Base-by-base conservation (phyloP, 2,113 vertebrate genomes). In the Scatophagus argus region DNA sequence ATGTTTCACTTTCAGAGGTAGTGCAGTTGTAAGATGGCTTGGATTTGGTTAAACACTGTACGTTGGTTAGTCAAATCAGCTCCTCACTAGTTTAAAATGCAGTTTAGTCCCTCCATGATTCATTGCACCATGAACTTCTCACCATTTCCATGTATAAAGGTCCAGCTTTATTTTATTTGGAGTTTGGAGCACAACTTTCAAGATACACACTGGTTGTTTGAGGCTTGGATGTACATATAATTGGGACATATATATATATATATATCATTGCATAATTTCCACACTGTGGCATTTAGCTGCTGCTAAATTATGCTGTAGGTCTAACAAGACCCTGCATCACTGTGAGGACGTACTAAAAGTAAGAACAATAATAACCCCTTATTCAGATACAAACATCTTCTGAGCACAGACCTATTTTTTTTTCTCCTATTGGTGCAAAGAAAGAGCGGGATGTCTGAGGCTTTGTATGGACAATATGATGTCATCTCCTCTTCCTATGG, bases 401-500 rank as follows among this genome's bases (percentile, higher is more conserved):
- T 82, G 49, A 73, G 6, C 43, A 49, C 5, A n/a, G 61, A 46
- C 46, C n/a, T 79, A 70, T 72, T 79, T 82, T 61, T 65, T 61
- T 71, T 78, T 71, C 54, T 71, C 55, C 11, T 46, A 75, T 47
- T 25, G 44, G 62, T 65, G 77, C 49, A 87, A 67, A 79, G 82
- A 87, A 83, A 84, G 71, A 89, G 87, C 44, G 81, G 84, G 91
- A 87, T 89, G 79, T 88, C 88, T 75, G 77, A 86, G 60, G 59
- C 79, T 93, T 90, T 91, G 81, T 90, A 86, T 88, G 85, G 81
- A 86, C 87, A 85, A 46, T 64, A 90, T 94, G 92, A 94, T 91
- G 91, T 94, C 94, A 94, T 91, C 75, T 91, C 92, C 88, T 88
- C 74, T 90, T 94, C 94, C 94, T 91, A 77, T 91, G 89, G 82